Evolutionary conservation across 1,140 invertebrate species (phyloP).

Genomic region (Pogonognathellus flavescens): DNA sequence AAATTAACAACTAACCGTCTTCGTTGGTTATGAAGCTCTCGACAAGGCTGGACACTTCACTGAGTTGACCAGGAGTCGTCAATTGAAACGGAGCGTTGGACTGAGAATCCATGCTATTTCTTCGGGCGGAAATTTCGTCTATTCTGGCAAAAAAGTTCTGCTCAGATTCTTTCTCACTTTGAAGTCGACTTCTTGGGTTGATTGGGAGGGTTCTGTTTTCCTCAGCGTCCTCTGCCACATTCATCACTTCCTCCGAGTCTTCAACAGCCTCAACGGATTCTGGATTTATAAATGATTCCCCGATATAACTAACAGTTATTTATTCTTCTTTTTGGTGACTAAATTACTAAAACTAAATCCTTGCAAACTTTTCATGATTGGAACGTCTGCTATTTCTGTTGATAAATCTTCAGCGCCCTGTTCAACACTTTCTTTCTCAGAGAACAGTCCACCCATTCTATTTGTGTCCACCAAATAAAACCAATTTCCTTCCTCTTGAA

Average conservation of each 20-base stretch:
- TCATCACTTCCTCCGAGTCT: background rate
- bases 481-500: slow-evolving; percentile 74
- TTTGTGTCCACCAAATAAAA: slow-evolving; percentile 75
- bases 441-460: background rate
- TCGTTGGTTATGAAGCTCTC: slow-evolving; percentile 71
- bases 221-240: background rate
- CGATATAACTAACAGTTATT: no score
- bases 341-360: no score
- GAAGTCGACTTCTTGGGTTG: background rate
- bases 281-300: no score
- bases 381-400: background rate
- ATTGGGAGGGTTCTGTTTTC: background rate
- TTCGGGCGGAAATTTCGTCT: background rate
- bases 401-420: background rate
- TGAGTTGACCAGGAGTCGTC: slow-evolving; percentile 70
- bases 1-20: slow-evolving; percentile 68
- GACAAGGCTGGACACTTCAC: slow-evolving; percentile 72
- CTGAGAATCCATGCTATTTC: background rate
- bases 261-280: no score
- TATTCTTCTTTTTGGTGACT: no score
- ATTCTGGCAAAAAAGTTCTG: background rate
- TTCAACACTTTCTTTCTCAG: background rate
- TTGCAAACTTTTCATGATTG: background rate
- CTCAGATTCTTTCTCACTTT: background rate
- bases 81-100: slow-evolving; percentile 5